Evolutionary conservation across 2,888 invertebrate genomes (phyloP), one percentile per base, ranked within the genome.

Genomic region (Eupeodes latifasciatus): DNA sequence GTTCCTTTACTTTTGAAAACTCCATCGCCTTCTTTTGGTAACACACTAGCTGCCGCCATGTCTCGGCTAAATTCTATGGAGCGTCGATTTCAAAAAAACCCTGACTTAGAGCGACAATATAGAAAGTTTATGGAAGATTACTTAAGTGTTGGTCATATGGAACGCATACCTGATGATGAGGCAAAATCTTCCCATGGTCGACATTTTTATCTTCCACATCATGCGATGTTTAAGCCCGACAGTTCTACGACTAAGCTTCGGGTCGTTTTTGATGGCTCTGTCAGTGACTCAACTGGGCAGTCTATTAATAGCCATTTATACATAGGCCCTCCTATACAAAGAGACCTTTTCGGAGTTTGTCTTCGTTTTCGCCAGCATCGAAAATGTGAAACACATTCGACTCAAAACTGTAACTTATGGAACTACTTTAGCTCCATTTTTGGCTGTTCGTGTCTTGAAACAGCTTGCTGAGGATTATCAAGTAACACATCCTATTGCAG

Each of bases 331-430:
- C 40, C 62, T 19, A 71, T 82, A 57, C 64, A 81, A 47, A 61
- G 74, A n/a, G 47, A 80, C n/a, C 55, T 75, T 16, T 5, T 69
- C 14, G 75, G 49, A 16, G 76, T 82, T 57, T 76, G 47, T 16
- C 51, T 71, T 12, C 59, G 67, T 5, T 83, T 81, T 67, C 74
- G 84, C 5, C 74, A 75, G 19, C 79, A 84, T 75, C 36, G n/a
- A n/a, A 19, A 14, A 44, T 10, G 27, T 81, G 0, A 19, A 51
- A 12, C 64, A 77, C 19, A 77, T 36, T 47, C 71, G 82, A 2
- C 36, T 82, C 6, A 55, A 53, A 53, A 82, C 67, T 0, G n/a
- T 67, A 12, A 75, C 75, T 4, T 81, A 81, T 14, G 81, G 51
- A 1, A 81, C 75, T n/a, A 67, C 75, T 40, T 75, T 67, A 2